A percentile compares a stretch with the other conserved stretches of the same genome.
These are phyloP conservation scores for Stenoptilia bipunctidactyla DNA, from an alignment of 2,888 invertebrate genomes.

Conservation along the genomic window DNA sequence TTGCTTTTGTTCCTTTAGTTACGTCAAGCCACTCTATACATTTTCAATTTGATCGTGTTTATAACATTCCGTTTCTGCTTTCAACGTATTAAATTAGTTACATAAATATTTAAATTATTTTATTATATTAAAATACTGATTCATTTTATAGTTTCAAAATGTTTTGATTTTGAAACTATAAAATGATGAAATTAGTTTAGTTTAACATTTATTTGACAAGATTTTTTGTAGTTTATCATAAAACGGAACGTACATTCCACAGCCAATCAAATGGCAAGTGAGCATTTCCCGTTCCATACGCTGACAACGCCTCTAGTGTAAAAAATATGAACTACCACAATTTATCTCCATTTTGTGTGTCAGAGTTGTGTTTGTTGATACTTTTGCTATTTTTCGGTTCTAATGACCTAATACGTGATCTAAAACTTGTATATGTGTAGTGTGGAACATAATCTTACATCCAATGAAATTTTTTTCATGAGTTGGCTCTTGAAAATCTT, in stretches of 20 bases:
- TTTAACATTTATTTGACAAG: too few species aligned
- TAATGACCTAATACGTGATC: conserved; percentile 28
- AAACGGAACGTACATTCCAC: conserved; percentile 34
- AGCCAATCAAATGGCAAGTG: conserved; percentile 38
- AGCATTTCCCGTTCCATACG: conserved; percentile 40
- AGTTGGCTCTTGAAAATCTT: background rate
- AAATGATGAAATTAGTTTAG: too few species aligned
- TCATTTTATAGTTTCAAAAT: too few species aligned
- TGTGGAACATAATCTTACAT: too few species aligned
- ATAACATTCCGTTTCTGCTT: conserved; percentile 29
- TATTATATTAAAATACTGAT: too few species aligned
- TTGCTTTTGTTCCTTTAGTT: too few species aligned
- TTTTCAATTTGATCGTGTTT: conserved; percentile 29
- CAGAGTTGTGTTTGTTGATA: conserved; percentile 74
- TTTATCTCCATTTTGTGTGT: conserved; percentile 76
- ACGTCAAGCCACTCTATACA: too few species aligned
- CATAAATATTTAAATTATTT: too few species aligned
- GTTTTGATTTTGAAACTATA: too few species aligned
- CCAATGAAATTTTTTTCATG: background rate
- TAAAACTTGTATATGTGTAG: too few species aligned
- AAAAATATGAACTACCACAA: conserved; percentile 61
- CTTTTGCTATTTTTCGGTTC: conserved; percentile 45
- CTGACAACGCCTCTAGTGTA: conserved; percentile 55
- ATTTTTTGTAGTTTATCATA: conserved; percentile 5
- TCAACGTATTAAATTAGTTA: too few species aligned